Base-by-base conservation (phyloP, 1,140 invertebrate species). In the Gryllus bimaculatus region DNA sequence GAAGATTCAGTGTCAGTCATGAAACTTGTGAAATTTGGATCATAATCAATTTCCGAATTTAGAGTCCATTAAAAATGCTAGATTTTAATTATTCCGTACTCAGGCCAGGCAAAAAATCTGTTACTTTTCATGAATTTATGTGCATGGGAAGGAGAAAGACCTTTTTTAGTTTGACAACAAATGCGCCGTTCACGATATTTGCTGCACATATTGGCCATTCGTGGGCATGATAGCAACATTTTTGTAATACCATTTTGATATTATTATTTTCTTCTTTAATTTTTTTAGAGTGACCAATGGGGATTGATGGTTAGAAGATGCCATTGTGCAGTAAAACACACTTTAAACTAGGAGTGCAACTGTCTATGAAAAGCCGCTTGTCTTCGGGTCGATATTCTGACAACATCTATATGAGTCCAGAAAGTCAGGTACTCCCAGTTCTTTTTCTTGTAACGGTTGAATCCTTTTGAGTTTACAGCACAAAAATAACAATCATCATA, bases 1-100 rank as follows among this genome's bases (percentile, higher is more conserved):
- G n/a, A 73, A 3, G 66, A 13, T 73, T 73, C 66, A 73, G n/a
- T n/a, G 6, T 73, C 13, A n/a, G 66, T 73, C 1, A 73, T 73
- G 66, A 6, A 73, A 73, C n/a, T 73, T 73, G 66, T 73, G 66
- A 73, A 73, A 73, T 73, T 73, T 73, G 66, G n/a, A 73, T 73
- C 66, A 73, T 73, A 3, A 73, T 73, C 13, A 73, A n/a, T 73
- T 73, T 15, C 1, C 66, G 66, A 73, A 73, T 73, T 73, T 73
- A 3, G n/a, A 6, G 66, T 3, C 66, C 6, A 73, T 73, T 6
- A 73, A 73, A 73, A 2, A 73, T 73, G 13, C 66, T 6, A n/a
- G n/a, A n/a, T n/a, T n/a, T n/a, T n/a, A n/a, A n/a, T 73, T 73
- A 1, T 73, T 73, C 66, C 13, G 66, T 73, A 73, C 66, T 73